Evolutionary conservation across 2,888 invertebrate genomes (phyloP), one percentile per base, ranked within the genome.

Genomic region (Drosophila colorata): DNA sequence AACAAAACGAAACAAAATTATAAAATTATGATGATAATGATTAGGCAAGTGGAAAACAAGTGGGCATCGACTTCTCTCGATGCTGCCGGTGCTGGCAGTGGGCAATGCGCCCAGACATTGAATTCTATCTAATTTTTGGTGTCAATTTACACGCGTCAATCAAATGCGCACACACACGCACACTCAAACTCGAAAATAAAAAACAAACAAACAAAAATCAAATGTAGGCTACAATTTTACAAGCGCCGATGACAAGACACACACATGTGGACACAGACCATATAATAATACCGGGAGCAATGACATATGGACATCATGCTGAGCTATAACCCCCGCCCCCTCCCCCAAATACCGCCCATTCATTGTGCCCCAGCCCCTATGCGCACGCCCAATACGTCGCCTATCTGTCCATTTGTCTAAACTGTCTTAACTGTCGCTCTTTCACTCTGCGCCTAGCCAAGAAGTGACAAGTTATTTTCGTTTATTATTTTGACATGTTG

Each of bases 401-500:
- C 47, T 55, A 44, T 56, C 61, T 41, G 56, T 73, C 52, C 23
- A 60, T 72, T 41, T 66, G 60, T 69, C 67, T 53, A 61, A 68
- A 68, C 67, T 57, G 67, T 76, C 69, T 65, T 76, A 70, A 48
- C 57, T 77, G 74, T 72, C 60, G 49, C 60, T 76, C 72, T 58
- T 56, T 72, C 74, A 72, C 68, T 75, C 74, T 73, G 74, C 78
- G 74, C 77, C 74, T 55, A 61, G 69, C 60, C 74, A 76, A 65
- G 73, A 77, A 80, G 73, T 78, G 78, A 78, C 78, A 78, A 78
- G 78, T 78, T 78, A 80, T 78, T 78, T 78, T 78, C 73, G 80
- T 78, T 78, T 73, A 78, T 78, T 78, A 78, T 78, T 78, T 78
- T 78, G 78, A 78, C 80, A 76, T 80, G 77, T 78, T 78, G 76